phyloP scores from a whole-genome alignment of 2,797 vertebrate species.

The Characodon lateralis region DNA sequence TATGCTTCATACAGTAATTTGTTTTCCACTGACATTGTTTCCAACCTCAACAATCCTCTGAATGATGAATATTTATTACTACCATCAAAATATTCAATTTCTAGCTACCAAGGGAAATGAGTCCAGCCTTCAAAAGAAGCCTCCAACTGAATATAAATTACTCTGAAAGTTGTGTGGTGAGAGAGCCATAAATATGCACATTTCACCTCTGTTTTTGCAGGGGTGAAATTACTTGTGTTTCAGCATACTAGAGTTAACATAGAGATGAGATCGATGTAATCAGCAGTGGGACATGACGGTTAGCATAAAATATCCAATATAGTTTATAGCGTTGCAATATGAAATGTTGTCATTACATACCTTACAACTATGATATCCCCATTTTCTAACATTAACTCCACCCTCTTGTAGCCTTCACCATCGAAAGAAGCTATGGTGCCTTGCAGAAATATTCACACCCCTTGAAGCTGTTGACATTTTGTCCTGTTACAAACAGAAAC shows the following conservation, averaged over 20 bases:
- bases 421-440: background rate
- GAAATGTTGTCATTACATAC: too few species aligned
- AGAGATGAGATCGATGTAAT: background rate
- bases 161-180: background rate
- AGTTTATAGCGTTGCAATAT: background rate
- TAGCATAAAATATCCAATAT: background rate
- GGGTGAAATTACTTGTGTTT: background rate
- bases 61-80: constrained; percentile 1
- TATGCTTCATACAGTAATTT: background rate
- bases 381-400: too few species aligned
- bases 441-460: background rate
- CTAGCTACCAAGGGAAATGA: background rate
- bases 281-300: background rate
- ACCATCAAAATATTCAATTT: constrained; percentile 2
- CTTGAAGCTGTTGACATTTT: background rate
- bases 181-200: background rate
- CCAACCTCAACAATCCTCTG: background rate
- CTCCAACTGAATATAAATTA: background rate
- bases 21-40: background rate
- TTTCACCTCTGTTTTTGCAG: constrained; percentile 1
- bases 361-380: too few species aligned
- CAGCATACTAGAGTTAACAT: background rate
- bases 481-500: background rate
- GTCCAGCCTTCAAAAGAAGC: background rate
- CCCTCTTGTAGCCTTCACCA: background rate